Conservation (phyloP, 2,113 vertebrate species). For the Petaurus breviceps region DNA sequence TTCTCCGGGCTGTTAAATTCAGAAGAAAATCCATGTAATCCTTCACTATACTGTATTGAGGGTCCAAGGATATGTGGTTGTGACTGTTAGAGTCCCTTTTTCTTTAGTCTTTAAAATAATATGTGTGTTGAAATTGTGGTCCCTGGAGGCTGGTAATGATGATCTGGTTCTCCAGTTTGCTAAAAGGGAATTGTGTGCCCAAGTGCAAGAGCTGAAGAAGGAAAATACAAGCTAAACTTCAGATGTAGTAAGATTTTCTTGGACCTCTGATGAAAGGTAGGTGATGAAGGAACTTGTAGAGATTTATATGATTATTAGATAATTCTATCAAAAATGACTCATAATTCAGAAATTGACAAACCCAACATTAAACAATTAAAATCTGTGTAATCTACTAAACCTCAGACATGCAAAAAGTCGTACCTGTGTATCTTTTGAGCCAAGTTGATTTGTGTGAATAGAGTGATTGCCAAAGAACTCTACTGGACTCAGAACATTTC, state of each 20-base stretch:
- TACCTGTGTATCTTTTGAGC: constrained; percentile 28
- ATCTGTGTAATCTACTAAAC: not conserved
- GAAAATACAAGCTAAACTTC: not conserved
- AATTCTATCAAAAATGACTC: constrained; percentile 20
- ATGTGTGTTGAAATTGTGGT: not conserved
- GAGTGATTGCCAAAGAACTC: not conserved
- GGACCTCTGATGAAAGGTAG: constrained; percentile 10
- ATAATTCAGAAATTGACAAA: constrained; percentile 4
- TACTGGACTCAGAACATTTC: constrained; percentile 19
- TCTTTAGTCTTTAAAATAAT: constrained; percentile 31
- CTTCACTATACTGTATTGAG: not conserved
- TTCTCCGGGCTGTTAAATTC: not conserved
- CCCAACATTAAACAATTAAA: not conserved
- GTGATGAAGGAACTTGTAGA: not conserved
- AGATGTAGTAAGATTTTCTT: constrained; percentile 24
- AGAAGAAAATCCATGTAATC: not conserved
- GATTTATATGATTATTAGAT: constrained; percentile 29
- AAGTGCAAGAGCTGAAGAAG: constrained; percentile 34
- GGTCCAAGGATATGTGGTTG: not conserved
- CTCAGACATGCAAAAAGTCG: not conserved
- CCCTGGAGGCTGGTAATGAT: not conserved
- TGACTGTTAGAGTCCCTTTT: not conserved
- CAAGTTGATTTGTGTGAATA: not conserved
- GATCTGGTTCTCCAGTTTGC: constrained; percentile 8
- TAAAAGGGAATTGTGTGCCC: not conserved